These are phyloP conservation scores for Poecile montanus DNA, from an alignment of 2,797 vertebrate species.

Conservation along the genomic window DNA sequence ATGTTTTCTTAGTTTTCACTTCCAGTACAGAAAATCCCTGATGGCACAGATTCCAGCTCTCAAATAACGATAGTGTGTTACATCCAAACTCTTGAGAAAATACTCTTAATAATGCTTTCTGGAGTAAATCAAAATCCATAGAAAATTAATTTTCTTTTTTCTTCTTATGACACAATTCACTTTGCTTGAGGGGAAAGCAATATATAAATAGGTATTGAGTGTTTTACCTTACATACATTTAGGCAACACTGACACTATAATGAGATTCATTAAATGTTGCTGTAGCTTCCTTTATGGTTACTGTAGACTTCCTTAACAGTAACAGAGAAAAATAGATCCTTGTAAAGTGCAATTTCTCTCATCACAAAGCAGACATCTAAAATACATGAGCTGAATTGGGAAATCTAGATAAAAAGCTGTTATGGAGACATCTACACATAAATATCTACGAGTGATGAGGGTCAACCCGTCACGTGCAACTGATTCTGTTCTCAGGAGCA, in stretches of 20 bases:
- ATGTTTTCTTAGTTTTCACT: not conserved
- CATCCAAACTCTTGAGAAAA: not conserved
- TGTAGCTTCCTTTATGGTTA: not conserved
- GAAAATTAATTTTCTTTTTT: not conserved
- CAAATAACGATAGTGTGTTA: not conserved
- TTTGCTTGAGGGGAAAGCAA: not conserved
- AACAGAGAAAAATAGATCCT: not conserved
- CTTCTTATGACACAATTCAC: not conserved
- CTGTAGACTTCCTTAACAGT: not conserved
- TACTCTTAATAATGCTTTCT: not conserved
- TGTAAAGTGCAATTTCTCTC: not conserved
- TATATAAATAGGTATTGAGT: not conserved
- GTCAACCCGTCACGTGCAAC: not conserved
- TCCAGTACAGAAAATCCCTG: not conserved
- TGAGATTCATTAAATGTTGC: not conserved
- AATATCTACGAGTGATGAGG: not conserved
- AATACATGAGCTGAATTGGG: not conserved
- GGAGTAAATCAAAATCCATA: not conserved
- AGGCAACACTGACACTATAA: not conserved
- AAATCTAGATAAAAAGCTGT: not conserved
- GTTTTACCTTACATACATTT: not conserved
- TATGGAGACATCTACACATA: not conserved
- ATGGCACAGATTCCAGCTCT: not conserved
- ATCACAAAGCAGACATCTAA: not conserved
- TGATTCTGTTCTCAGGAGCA: not conserved